Percentiles rank a stretch among this genome's conserved stretches.
phyloP scores from a whole-genome alignment of 2,888 invertebrate species.

The Fragum sueziense region DNA sequence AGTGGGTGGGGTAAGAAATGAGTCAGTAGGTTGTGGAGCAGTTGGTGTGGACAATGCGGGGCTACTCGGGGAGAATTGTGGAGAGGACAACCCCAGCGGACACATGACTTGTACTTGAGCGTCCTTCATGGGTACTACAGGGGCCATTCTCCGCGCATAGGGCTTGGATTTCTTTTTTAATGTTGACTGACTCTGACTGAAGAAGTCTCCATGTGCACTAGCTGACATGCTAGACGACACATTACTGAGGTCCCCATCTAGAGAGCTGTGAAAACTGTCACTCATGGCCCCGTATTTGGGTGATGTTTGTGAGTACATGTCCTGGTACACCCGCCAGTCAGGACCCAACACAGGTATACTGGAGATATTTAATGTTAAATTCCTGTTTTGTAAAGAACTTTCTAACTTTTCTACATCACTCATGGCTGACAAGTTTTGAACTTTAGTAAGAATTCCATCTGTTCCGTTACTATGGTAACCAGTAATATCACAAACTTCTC shows the following conservation, averaged over 20 bases:
- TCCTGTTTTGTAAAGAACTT: slow-evolving; percentile 43
- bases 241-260: slow-evolving; percentile 32
- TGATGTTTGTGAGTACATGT: slow-evolving; percentile 63
- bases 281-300: slow-evolving; percentile 57
- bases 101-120: slow-evolving; percentile 68
- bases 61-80: slow-evolving; percentile 36
- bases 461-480: slow-evolving; percentile 49
- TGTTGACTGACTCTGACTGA: slow-evolving; percentile 37
- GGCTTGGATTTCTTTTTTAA: slow-evolving; percentile 57
- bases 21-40: slow-evolving; percentile 23
- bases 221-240: slow-evolving; percentile 34
- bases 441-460: slow-evolving; percentile 26
- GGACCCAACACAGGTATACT: slow-evolving; percentile 57
- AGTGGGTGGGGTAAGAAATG: slow-evolving; percentile 26
- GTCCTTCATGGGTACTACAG: slow-evolving; percentile 60
- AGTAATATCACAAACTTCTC: slow-evolving; percentile 74
- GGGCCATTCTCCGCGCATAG: slow-evolving; percentile 61
- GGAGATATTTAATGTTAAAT: slow-evolving; percentile 53
- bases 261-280: slow-evolving; percentile 51
- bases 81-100: slow-evolving; percentile 56
- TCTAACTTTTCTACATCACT: slow-evolving; percentile 45
- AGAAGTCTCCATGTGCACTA: slow-evolving; percentile 47
- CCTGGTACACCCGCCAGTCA: slow-evolving; percentile 56
- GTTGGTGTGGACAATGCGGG: slow-evolving; percentile 16
- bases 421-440: slow-evolving; percentile 41